Conservation (phyloP, 2,888 invertebrate species). For the Mythimna impura region DNA sequence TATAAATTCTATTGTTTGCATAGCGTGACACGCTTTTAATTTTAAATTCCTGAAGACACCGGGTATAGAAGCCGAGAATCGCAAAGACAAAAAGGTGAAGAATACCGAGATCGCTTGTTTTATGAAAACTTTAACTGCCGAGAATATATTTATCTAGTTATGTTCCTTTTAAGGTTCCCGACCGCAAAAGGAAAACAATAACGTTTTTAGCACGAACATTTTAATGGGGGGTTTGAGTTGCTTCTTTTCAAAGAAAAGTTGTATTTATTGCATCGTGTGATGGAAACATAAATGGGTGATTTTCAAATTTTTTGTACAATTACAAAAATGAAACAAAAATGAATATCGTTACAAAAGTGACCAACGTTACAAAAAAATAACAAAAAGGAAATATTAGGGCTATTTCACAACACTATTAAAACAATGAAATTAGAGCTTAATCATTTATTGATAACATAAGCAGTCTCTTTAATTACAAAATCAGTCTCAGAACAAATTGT, state of each 20-base stretch:
- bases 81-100: slow-evolving; percentile 76
- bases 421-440: too few relatives aligned
- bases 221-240: slow-evolving; percentile 8
- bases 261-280: background rate
- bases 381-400: too few relatives aligned
- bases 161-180: slow-evolving; percentile 48
- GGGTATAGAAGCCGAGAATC: slow-evolving; percentile 66
- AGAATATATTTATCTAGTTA: slow-evolving; percentile 72
- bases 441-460: too few relatives aligned
- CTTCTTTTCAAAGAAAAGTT: slow-evolving; percentile 9
- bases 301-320: too few relatives aligned
- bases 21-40: slow-evolving; percentile 59
- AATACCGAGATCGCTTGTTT: slow-evolving; percentile 76
- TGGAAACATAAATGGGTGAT: too few relatives aligned
- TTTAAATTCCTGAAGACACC: slow-evolving; percentile 62
- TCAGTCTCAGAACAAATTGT: too few relatives aligned
- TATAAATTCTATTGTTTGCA: slow-evolving; percentile 60
- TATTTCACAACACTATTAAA: too few relatives aligned
- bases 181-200: slow-evolving; percentile 41
- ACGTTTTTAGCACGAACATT: slow-evolving; percentile 14
- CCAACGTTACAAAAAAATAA: too few relatives aligned
- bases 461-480: too few relatives aligned
- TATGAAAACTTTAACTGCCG: slow-evolving; percentile 73
- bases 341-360: too few relatives aligned
- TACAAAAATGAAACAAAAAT: too few relatives aligned